These are phyloP conservation scores for Alcis repandata DNA, from an alignment of 2,888 invertebrate species.

Conservation along the genomic window DNA sequence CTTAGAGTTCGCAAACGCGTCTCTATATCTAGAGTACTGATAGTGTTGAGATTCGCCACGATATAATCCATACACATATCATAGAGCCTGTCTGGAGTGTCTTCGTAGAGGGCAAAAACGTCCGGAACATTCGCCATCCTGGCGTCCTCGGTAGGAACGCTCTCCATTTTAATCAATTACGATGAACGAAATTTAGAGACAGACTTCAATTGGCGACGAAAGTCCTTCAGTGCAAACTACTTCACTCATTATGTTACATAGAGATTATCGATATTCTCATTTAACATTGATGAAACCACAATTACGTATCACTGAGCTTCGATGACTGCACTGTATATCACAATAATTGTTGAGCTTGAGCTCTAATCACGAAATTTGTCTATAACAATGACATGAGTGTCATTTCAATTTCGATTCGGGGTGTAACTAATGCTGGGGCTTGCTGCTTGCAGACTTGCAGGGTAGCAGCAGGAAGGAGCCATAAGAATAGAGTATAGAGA, in stretches of 20 bases:
- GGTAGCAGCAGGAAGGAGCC: too few relatives aligned
- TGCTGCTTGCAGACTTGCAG: too few relatives aligned
- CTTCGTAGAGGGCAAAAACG: constrained; percentile 66
- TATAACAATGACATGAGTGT: constrained; percentile 1
- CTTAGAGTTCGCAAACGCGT: constrained; percentile 82
- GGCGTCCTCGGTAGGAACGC: constrained; percentile 36
- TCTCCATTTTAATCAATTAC: constrained; percentile 16
- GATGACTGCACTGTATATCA: constrained; percentile 33
- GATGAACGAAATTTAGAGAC: constrained; percentile 22
- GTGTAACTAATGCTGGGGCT: too few relatives aligned
- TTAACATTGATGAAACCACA: background rate
- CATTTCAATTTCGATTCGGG: too few relatives aligned
- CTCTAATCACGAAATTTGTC: background rate
- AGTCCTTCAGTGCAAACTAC: constrained; percentile 5
- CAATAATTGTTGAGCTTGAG: constrained; percentile 13
- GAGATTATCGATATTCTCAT: background rate
- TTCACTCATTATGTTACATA: constrained; percentile 8
- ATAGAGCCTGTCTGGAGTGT: constrained; percentile 87
- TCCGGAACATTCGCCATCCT: constrained; percentile 66
- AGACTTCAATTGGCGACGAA: constrained; percentile 2
- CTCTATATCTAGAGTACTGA: constrained; percentile 82
- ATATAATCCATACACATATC: constrained; percentile 89
- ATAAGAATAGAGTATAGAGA: too few relatives aligned
- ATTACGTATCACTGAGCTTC: background rate
- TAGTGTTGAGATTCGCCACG: constrained; percentile 87